Base-by-base conservation (phyloP, 2,113 vertebrate species). In the Melanerpes formicivorus region DNA sequence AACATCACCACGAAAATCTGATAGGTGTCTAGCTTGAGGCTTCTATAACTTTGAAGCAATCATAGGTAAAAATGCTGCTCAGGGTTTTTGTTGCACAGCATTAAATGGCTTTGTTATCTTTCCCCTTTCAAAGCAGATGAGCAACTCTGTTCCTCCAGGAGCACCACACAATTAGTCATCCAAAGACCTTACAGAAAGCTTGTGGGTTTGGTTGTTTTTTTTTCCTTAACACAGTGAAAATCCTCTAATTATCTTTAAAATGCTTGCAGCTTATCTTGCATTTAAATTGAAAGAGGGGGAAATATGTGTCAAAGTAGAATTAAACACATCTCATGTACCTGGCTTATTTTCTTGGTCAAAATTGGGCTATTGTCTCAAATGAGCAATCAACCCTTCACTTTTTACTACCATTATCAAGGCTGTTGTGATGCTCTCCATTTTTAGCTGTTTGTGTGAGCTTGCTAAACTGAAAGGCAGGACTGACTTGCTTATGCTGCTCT, bases 31-130 rank as follows among this genome's bases (percentile, higher is more conserved):
- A 82, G 65, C 48, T 71, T 60, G 34, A 92, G 34, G 48, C 32
- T 76, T 83, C 56, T 64, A 32, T 10, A 76, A 50, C 21, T 84
- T 34, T 59, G 50, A 94, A 92, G n/a, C 16, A 74, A 63, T 50
- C 23, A 5, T 65, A 88, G 40, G 40, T 81, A 84, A 85, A 80
- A 65, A 55, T 54, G n/a, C 14, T 50, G 22, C 69, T 88, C 44
- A 46, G 60, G 85, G 66, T 88, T 94, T 66, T 70, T 84, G 40
- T 70, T 87, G 80, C 82, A 77, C 42, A 72, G 67, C 32, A 80
- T 72, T 74, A 88, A 94, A 86, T 62, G 16, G 18, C 46, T 91
- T 91, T 94, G 82, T 74, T 86, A 86, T 84, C 83, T 90, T 87
- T 87, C 54, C 17, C 78, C 9, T 94, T 95, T 92, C 82, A 89